Conservation (phyloP, 2,113 vertebrate genomes). For the Ictalurus furcatus region DNA sequence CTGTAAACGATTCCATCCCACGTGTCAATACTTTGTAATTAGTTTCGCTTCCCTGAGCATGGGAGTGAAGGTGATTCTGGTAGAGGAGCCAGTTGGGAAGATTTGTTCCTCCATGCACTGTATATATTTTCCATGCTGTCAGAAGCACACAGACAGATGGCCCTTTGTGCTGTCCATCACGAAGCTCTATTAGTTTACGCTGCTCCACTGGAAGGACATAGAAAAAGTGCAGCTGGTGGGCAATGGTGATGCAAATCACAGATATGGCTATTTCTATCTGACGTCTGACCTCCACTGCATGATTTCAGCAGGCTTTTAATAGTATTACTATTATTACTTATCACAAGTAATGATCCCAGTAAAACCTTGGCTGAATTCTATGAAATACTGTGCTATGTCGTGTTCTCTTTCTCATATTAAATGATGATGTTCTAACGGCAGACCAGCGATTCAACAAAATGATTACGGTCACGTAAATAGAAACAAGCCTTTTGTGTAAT, state of each 20-base stretch:
- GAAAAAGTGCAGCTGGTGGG: constrained; percentile 73
- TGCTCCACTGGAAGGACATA: constrained; percentile 69
- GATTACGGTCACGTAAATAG: not conserved
- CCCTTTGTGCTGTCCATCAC: constrained; percentile 28
- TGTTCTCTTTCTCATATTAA: not conserved
- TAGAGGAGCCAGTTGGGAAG: constrained; percentile 22
- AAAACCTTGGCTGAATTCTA: not conserved
- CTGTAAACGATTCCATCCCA: constrained; percentile 50
- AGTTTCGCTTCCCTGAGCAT: constrained; percentile 42
- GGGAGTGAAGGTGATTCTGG: constrained; percentile 48
- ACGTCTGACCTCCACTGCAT: constrained; percentile 33
- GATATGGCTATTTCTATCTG: constrained; percentile 75
- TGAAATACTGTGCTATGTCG: not conserved
- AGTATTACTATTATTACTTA: not conserved
- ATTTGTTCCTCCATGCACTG: constrained; percentile 24
- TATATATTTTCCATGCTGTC: constrained; percentile 41
- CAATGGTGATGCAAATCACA: constrained; percentile 68
- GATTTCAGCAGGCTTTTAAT: not conserved
- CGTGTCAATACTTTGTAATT: constrained; percentile 56
- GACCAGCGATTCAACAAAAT: not conserved
- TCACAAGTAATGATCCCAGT: constrained; percentile 2
- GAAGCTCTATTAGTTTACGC: constrained; percentile 38
- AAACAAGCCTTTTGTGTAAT: not conserved
- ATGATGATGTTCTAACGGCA: not conserved
- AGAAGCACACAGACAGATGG: constrained; percentile 17